These are phyloP conservation scores for Oreochromis grahami DNA, from an alignment of 2,797 vertebrate genomes.

Conservation along the genomic window DNA sequence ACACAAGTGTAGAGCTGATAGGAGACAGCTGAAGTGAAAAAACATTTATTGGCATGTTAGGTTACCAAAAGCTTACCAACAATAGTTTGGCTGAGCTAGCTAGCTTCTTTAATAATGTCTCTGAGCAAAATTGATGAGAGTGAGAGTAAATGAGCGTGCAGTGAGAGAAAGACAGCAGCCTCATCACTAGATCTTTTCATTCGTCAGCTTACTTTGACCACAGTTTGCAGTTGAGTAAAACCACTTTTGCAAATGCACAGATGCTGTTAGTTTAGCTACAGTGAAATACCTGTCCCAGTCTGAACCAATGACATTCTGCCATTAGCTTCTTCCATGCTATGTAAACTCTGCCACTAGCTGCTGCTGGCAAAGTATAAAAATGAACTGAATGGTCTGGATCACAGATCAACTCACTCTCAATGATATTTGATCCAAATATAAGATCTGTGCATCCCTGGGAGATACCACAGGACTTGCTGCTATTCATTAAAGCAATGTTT, in stretches of 20 bases:
- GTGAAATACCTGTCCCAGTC: background rate
- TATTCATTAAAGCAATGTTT: background rate
- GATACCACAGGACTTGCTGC: background rate
- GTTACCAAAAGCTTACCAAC: background rate
- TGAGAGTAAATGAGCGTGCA: background rate
- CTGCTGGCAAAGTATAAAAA: background rate
- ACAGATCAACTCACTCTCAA: background rate
- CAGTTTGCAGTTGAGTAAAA: background rate
- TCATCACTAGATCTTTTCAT: background rate
- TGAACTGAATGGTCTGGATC: background rate
- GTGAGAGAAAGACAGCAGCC: background rate
- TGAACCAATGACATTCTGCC: background rate
- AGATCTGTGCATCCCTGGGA: background rate
- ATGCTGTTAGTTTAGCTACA: background rate
- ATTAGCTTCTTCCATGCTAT: background rate
- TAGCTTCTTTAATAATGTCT: background rate
- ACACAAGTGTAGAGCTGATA: background rate
- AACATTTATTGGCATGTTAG: background rate
- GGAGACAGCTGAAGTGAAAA: background rate
- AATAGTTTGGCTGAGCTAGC: background rate
- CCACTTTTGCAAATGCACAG: background rate
- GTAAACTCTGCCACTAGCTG: background rate
- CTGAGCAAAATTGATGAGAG: background rate
- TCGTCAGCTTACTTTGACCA: background rate
- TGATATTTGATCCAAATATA: background rate